A percentile compares a stretch with the other conserved stretches of the same genome.
Evolutionary conservation across 1,140 invertebrate genomes (phyloP).

Genomic region (honey bee (Apis mellifera)): DNA sequence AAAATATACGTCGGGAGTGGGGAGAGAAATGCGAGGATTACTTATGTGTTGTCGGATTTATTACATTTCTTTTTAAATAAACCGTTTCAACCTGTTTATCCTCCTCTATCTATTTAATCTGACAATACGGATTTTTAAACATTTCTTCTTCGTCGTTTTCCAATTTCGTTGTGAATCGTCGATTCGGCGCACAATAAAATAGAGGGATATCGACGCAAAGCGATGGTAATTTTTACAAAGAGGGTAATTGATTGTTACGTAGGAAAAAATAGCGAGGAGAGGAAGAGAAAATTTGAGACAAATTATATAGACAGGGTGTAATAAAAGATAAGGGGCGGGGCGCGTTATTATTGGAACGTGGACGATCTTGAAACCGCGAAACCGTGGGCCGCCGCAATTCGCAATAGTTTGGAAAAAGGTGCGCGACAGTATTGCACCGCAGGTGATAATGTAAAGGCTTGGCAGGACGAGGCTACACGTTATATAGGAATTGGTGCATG

Average conservation of each 20-base stretch:
- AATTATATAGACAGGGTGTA: neutral
- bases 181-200: too few relatives aligned
- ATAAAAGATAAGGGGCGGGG: neutral
- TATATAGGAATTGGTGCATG: conserved; percentile 78
- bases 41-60: too few relatives aligned
- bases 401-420: conserved; percentile 59
- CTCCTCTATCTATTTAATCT: too few relatives aligned
- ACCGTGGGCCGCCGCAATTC: conserved; percentile 49
- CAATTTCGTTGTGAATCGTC: too few relatives aligned
- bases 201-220: conserved; percentile 66
- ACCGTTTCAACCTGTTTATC: too few relatives aligned
- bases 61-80: too few relatives aligned
- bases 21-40: too few relatives aligned
- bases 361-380: conserved; percentile 34
- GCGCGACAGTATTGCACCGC: conserved; percentile 53
- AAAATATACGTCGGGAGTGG: too few relatives aligned
- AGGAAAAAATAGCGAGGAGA: neutral
- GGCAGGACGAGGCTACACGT: conserved; percentile 70
- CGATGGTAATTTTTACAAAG: conserved; percentile 66
- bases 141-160: too few relatives aligned
- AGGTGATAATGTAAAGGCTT: conserved; percentile 64
- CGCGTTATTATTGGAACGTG: conserved; percentile 38
- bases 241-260: too few relatives aligned
- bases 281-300: neutral
- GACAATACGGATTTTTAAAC: too few relatives aligned